These are phyloP conservation scores for Dicerorhinus sumatrensis DNA, from an alignment of 2,113 vertebrate genomes.

Conservation along the genomic window DNA sequence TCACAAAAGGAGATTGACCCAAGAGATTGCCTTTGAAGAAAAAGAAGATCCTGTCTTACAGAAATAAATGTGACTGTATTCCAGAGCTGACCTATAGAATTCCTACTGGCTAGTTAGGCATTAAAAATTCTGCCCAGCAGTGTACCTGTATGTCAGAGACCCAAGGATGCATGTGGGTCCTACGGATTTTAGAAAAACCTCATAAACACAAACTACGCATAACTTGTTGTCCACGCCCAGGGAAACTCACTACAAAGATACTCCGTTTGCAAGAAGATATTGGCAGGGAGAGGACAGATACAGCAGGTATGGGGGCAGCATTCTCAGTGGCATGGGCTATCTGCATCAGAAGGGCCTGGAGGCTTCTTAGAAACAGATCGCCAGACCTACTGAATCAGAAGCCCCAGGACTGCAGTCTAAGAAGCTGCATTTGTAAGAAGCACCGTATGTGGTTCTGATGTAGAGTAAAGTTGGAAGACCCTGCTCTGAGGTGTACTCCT, in stretches of 20 bases:
- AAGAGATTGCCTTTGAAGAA: background rate
- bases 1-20: background rate
- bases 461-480: background rate
- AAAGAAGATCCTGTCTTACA: background rate
- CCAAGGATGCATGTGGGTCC: background rate
- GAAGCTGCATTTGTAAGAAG: background rate
- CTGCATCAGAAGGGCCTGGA: background rate
- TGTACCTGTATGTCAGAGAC: background rate
- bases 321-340: background rate
- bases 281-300: background rate
- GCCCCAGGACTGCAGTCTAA: background rate
- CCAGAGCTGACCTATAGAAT: background rate
- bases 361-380: background rate
- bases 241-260: background rate
- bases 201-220: background rate
- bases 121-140: background rate
- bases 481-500: background rate
- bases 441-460: background rate
- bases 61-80: background rate
- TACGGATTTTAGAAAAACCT: background rate
- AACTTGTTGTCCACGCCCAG: background rate
- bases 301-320: background rate
- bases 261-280: background rate
- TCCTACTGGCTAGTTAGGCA: background rate
- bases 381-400: background rate